These are phyloP conservation scores for Mimumesa dahlbomi DNA, from an alignment of 2,888 invertebrate species.

Conservation along the genomic window DNA sequence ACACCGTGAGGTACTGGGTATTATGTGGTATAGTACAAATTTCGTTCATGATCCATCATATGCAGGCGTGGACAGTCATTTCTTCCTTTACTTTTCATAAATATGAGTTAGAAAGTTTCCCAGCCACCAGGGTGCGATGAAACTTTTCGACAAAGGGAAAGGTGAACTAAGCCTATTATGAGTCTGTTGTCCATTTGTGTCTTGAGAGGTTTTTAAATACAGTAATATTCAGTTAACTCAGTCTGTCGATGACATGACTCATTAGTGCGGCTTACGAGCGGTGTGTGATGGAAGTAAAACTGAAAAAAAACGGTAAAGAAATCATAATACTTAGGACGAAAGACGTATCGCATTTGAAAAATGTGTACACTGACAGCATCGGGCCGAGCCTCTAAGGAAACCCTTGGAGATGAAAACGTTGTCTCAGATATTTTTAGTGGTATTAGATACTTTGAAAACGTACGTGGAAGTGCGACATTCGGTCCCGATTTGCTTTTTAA, in stretches of 20 bases:
- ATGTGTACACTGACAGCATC: constrained; percentile 46
- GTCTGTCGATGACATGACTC: constrained; percentile 16
- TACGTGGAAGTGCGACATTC: constrained; percentile 46
- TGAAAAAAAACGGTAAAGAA: constrained; percentile 13
- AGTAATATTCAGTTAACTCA: constrained; percentile 14
- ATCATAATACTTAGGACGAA: constrained; percentile 28
- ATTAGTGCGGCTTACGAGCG: constrained; percentile 30
- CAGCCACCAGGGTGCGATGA: constrained; percentile 17
- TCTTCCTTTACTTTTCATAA: constrained; percentile 40
- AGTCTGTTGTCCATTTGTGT: constrained; percentile 23
- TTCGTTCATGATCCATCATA: constrained; percentile 42
- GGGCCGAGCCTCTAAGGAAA: constrained; percentile 35
- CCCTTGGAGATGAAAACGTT: constrained; percentile 42
- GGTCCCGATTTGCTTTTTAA: constrained; percentile 17
- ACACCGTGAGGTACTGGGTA: constrained; percentile 48
- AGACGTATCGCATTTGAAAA: constrained; percentile 39
- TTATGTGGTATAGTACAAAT: constrained; percentile 62
- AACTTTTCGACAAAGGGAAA: constrained; percentile 36
- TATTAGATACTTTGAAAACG: constrained; percentile 51
- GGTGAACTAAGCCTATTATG: constrained; percentile 34
- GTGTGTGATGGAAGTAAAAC: constrained; percentile 33
- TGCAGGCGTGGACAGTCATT: constrained; percentile 39
- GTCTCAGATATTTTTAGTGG: constrained; percentile 57
- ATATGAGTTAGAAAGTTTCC: constrained; percentile 28
- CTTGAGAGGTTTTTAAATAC: constrained; percentile 2